Base-by-base conservation (phyloP, 2,888 invertebrate species). In the Tetropium fuscum region DNA sequence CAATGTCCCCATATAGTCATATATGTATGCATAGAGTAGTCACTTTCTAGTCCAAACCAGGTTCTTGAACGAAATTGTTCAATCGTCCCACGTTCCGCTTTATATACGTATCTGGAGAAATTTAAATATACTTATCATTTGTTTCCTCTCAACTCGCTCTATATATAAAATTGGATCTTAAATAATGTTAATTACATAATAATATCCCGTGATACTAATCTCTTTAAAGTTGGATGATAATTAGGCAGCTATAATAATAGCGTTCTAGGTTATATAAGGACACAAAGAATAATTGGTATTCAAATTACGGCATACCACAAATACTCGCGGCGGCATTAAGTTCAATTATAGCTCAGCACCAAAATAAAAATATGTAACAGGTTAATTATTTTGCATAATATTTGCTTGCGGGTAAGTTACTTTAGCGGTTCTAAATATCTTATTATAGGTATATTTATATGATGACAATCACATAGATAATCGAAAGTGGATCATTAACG, bases 181-280 rank as follows among this genome's bases (percentile, higher is more conserved):
- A 44, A 27, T 44, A 44, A 27, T 15, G 27, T 16, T 27, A 25
- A 44, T 44, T n/a, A 27, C 10, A 25, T 27, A 44, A 44, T 27
- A 13, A 27, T 44, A 15, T 15, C 8, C 10, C 8, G 44, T 10
- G 19, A 27, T 27, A 8, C n/a, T 44, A 44, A 44, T 44, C 44
- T 44, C 44, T 15, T 44, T 27, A 16, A 44, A 27, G 16, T 22
- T 27, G n/a, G 25, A 27, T 22, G 27, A 16, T 27, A 22, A 11
- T 41, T 6, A 13, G 13, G 41, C 19, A 22, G 22, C 22, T 22
- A 34, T 15, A 4, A 34, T 15, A n/a, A n/a, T n/a, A n/a, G n/a
- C n/a, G n/a, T n/a, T n/a, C n/a, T n/a, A n/a, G n/a, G n/a, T n/a
- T n/a, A 34, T 34, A 13, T 2, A 13, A 15, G 13, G 4, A 11